phyloP scores from a whole-genome alignment of 2,113 vertebrate genomes.

The Semicossyphus pulcher region DNA sequence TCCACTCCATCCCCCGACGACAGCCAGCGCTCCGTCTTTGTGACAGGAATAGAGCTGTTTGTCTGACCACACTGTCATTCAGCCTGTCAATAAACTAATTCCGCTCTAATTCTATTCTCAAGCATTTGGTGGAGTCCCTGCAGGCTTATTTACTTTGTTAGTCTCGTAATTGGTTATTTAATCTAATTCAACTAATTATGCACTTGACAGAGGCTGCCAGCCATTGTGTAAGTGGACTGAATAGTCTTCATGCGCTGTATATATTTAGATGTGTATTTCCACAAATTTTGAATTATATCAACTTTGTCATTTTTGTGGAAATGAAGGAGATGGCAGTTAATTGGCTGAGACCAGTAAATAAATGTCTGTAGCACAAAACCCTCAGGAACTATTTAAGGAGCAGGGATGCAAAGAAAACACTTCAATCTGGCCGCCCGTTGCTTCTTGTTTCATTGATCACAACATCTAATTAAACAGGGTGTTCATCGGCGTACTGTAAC shows the following conservation, averaged over 20 bases:
- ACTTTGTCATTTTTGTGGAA: slow-evolving; percentile 63
- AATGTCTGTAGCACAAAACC: slow-evolving; percentile 32
- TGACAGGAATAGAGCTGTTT: slow-evolving; percentile 60
- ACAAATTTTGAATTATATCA: slow-evolving; percentile 59
- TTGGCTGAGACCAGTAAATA: slow-evolving; percentile 61
- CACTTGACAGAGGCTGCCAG: slow-evolving; percentile 77
- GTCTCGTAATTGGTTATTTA: slow-evolving; percentile 83
- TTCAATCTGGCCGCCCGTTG: neutral
- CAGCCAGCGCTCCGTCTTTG: slow-evolving; percentile 21
- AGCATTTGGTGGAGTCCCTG: slow-evolving; percentile 75
- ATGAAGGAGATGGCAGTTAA: slow-evolving; percentile 56
- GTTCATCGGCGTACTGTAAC: neutral
- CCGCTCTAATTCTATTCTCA: slow-evolving; percentile 77
- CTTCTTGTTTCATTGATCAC: slow-evolving; percentile 12
- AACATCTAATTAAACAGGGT: neutral
- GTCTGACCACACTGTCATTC: slow-evolving; percentile 69
- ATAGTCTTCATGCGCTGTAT: slow-evolving; percentile 49
- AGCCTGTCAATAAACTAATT: slow-evolving; percentile 80
- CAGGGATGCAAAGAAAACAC: neutral
- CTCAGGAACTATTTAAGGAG: slow-evolving; percentile 32
- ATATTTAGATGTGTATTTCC: slow-evolving; percentile 63
- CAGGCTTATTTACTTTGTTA: slow-evolving; percentile 83
- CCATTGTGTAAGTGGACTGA: slow-evolving; percentile 72
- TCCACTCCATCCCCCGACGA: slow-evolving; percentile 4
- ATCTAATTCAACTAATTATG: slow-evolving; percentile 82